These are phyloP conservation scores for Micrasema minimum DNA, from an alignment of 1,140 invertebrate genomes.

Conservation along the genomic window DNA sequence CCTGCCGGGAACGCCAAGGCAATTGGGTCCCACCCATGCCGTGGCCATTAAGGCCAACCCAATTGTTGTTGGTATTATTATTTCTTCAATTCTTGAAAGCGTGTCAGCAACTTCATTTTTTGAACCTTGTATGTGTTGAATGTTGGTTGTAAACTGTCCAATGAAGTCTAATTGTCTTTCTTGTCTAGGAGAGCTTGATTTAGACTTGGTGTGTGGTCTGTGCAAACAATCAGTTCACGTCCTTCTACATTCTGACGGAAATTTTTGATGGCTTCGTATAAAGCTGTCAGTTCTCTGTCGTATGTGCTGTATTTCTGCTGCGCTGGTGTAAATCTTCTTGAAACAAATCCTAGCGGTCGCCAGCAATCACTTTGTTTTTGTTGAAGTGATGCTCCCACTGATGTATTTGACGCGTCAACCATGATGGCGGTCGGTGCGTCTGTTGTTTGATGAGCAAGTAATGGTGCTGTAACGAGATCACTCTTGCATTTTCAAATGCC, in stretches of 20 bases:
- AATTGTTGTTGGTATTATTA: too few species aligned
- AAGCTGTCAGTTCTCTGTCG: constrained; percentile 62
- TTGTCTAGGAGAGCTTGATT: too few species aligned
- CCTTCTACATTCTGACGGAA: constrained; percentile 38
- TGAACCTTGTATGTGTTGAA: too few species aligned
- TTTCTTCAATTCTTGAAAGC: too few species aligned
- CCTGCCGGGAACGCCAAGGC: too few species aligned
- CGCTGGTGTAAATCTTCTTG: constrained; percentile 56
- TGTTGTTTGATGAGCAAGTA: background rate
- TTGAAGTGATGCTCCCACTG: background rate
- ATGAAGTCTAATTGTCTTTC: too few species aligned
- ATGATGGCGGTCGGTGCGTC: background rate
- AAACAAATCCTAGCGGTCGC: constrained; percentile 59
- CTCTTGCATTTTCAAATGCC: background rate
- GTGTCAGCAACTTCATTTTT: too few species aligned
- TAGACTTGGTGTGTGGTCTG: background rate
- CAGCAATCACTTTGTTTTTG: constrained; percentile 21
- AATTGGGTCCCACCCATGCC: constrained; percentile 1
- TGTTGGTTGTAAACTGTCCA: too few species aligned
- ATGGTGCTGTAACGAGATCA: background rate
- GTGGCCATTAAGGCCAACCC: too few species aligned
- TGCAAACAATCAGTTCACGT: background rate
- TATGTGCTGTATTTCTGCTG: constrained; percentile 60
- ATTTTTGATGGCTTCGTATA: constrained; percentile 57
- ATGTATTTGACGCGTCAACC: background rate